phyloP scores from a whole-genome alignment of 2,888 invertebrate species.

The Xiphydria camelus region DNA sequence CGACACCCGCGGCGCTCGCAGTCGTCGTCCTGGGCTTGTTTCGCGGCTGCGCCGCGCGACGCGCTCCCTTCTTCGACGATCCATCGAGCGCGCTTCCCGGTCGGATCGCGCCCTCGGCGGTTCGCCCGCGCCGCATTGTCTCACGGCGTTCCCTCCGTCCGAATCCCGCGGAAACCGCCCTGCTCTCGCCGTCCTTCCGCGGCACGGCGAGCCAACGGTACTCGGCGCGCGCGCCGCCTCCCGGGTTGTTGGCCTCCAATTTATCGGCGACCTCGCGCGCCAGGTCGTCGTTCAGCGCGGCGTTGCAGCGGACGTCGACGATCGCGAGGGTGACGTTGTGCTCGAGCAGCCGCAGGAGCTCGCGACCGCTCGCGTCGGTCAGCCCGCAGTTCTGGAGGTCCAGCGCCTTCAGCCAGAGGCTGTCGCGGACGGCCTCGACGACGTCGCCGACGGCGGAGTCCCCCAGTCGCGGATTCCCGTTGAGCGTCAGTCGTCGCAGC shows the following conservation, averaged over 20 bases:
- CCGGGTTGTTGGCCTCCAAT: slow-evolving; percentile 32
- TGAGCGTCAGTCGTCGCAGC: slow-evolving; percentile 69
- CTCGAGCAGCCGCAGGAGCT: slow-evolving; percentile 65
- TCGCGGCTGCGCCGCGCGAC: slow-evolving; percentile 19
- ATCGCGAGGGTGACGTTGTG: slow-evolving; percentile 71
- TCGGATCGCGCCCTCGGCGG: slow-evolving; percentile 14
- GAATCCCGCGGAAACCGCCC: slow-evolving; percentile 31
- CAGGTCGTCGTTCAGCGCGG: slow-evolving; percentile 60
- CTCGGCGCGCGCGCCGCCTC: slow-evolving; percentile 28
- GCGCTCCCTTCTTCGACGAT: slow-evolving; percentile 28
- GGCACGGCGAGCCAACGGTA: slow-evolving; percentile 44
- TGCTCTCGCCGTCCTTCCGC: slow-evolving; percentile 30
- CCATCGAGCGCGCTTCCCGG: slow-evolving; percentile 31
- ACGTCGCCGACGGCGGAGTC: slow-evolving; percentile 68
- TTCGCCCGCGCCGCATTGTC: not conserved
- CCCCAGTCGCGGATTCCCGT: slow-evolving; percentile 70
- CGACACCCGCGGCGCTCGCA: not conserved
- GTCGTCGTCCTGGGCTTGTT: slow-evolving; percentile 24
- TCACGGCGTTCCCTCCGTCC: too few species aligned
- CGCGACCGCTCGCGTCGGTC: slow-evolving; percentile 64
- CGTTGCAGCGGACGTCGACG: slow-evolving; percentile 70
- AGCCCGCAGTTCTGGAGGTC: slow-evolving; percentile 78
- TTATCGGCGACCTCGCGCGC: slow-evolving; percentile 53
- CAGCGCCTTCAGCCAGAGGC: slow-evolving; percentile 79
- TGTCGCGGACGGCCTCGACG: slow-evolving; percentile 73